These are phyloP conservation scores for Eustalomyia histrio DNA, from an alignment of 2,888 invertebrate genomes.

Conservation along the genomic window DNA sequence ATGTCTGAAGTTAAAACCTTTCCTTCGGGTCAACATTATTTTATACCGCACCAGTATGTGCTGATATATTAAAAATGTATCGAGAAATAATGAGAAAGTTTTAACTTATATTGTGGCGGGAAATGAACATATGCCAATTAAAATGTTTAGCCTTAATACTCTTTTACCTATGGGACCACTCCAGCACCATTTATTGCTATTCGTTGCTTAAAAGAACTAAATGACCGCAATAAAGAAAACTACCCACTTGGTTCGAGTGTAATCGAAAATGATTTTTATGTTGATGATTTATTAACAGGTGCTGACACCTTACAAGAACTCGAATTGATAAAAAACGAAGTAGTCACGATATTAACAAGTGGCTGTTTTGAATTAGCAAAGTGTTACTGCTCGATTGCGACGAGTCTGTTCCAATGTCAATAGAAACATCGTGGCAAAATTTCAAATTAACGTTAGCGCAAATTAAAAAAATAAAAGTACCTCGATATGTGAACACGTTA, in stretches of 20 bases:
- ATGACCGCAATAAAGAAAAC: conserved; percentile 42
- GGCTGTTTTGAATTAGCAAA: conserved; percentile 25
- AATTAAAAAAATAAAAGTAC: too few relatives aligned
- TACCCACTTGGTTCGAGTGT: conserved; percentile 58
- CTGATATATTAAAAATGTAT: conserved; percentile 54
- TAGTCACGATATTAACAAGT: background rate
- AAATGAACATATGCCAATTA: conserved; percentile 19
- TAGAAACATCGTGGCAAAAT: too few relatives aligned
- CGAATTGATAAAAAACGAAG: background rate
- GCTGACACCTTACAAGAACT: conserved; percentile 5
- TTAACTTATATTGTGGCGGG: conserved; percentile 35
- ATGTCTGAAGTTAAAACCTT: conserved; percentile 16
- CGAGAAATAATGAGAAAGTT: conserved; percentile 34
- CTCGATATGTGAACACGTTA: too few relatives aligned
- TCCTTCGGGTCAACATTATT: conserved; percentile 10
- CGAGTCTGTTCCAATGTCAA: too few relatives aligned
- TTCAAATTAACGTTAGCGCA: too few relatives aligned
- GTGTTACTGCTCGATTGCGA: too few relatives aligned
- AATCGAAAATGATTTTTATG: conserved; percentile 65
- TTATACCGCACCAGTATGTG: conserved; percentile 48
- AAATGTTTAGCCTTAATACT: background rate
- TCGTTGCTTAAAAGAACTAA: conserved; percentile 29
- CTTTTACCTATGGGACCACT: conserved; percentile 58
- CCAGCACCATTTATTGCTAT: conserved; percentile 58
- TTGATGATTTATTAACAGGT: conserved; percentile 65